These are phyloP conservation scores for Liparis tanakae DNA, from an alignment of 2,797 vertebrate genomes.

Conservation along the genomic window DNA sequence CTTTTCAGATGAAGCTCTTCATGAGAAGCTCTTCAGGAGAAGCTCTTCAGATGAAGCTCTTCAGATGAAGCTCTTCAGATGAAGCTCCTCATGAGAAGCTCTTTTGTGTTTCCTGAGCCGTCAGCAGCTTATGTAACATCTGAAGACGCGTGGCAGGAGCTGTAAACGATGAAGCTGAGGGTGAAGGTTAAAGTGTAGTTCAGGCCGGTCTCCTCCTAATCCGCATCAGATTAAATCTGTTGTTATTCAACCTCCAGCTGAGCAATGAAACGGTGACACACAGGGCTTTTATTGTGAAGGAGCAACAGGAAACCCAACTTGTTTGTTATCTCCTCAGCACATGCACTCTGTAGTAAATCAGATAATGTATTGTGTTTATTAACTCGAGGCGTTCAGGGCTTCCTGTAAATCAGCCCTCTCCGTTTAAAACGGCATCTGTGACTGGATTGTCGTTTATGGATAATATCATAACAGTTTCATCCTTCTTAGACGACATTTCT, in stretches of 20 bases:
- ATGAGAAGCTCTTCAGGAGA: no score
- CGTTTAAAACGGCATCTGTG: no score
- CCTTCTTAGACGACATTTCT: neutral
- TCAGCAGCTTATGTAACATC: neutral
- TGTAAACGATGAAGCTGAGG: neutral
- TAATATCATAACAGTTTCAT: neutral
- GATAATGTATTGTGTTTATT: no score
- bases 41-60: no score
- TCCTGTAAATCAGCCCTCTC: no score
- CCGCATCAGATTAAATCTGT: conserved; percentile 60
- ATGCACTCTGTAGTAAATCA: no score
- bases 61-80: no score
- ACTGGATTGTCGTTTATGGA: no score
- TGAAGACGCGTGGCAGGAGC: neutral
- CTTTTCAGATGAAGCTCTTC: no score
- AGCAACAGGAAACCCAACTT: neutral
- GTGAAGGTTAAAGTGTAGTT: conserved; percentile 47
- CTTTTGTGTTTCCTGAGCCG: no score
- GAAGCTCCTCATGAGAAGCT: no score
- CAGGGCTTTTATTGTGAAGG: neutral
- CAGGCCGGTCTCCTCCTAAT: conserved; percentile 62
- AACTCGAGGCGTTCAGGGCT: no score
- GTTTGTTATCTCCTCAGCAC: neutral
- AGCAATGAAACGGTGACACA: neutral
- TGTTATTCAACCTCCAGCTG: neutral